Conservation (phyloP, 2,113 vertebrate species). For the Channa argus region DNA sequence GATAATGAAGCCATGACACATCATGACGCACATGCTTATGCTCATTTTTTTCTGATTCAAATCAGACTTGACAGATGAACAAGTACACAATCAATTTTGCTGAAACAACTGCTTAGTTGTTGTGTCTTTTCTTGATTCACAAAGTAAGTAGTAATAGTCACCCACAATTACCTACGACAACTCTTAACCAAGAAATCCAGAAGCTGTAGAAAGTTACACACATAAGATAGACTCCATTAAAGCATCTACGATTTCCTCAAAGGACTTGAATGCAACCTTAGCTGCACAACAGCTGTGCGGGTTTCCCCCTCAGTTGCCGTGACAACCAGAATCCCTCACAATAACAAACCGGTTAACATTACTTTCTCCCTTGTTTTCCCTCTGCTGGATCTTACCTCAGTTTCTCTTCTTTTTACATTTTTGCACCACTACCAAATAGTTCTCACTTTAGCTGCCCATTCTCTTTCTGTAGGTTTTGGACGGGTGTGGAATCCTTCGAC, state of each 20-base stretch:
- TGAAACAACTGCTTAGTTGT: background rate
- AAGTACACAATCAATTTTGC: slow-evolving; percentile 1
- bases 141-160: too few relatives aligned
- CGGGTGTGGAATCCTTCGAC: background rate
- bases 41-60: background rate
- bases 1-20: slow-evolving; percentile 1
- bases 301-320: slow-evolving; percentile 81
- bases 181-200: background rate
- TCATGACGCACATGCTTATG: background rate
- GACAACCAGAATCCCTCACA: slow-evolving; percentile 69
- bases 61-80: background rate
- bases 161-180: background rate
- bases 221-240: background rate
- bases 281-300: slow-evolving; percentile 82
- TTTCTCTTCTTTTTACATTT: slow-evolving; percentile 28
- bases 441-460: background rate
- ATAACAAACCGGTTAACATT: slow-evolving; percentile 72
- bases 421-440: background rate
- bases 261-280: slow-evolving; percentile 49
- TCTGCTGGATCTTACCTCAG: slow-evolving; percentile 54
- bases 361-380: slow-evolving; percentile 55
- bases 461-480: background rate
- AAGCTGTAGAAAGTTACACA: background rate
- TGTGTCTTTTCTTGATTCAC: background rate
- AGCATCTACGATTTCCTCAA: slow-evolving; percentile 28